Evolutionary conservation across 2,797 vertebrate species (phyloP).

Genomic region (Scleropages formosus): DNA sequence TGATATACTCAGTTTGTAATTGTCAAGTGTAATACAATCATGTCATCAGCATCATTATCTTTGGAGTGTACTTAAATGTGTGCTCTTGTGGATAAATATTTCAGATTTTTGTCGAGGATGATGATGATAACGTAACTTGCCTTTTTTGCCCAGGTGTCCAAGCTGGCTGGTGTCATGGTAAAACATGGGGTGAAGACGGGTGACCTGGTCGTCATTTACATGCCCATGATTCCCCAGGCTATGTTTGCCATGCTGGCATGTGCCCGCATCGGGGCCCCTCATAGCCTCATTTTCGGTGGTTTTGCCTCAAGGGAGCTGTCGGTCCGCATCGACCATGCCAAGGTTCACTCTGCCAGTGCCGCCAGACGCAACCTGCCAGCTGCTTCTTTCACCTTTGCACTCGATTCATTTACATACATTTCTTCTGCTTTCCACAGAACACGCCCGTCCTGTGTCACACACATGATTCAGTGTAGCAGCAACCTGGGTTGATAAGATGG

Average conservation of each 20-base stretch:
- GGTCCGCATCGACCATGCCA: constrained; percentile 86
- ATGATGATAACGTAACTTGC: too few species aligned
- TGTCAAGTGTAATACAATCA: too few species aligned
- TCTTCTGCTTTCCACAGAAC: not conserved
- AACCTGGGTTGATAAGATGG: too few species aligned
- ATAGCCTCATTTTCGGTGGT: constrained; percentile 96
- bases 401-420: not conserved
- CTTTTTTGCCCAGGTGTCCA: constrained; percentile 72
- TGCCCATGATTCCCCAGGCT: constrained; percentile 97
- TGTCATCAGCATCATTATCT: too few species aligned
- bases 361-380: not conserved
- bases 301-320: constrained; percentile 93
- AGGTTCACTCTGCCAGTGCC: constrained; percentile 68
- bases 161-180: constrained; percentile 84
- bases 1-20: too few species aligned
- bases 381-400: not conserved
- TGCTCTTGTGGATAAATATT: too few species aligned
- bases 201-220: constrained; percentile 93
- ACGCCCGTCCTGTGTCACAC: too few species aligned
- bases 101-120: too few species aligned
- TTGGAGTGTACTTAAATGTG: too few species aligned
- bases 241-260: constrained; percentile 93
- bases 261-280: constrained; percentile 88
- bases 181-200: constrained; percentile 82
- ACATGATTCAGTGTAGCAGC: too few species aligned